Evolutionary conservation across 2,113 vertebrate species (phyloP).

Genomic region (Xenus cinereus): DNA sequence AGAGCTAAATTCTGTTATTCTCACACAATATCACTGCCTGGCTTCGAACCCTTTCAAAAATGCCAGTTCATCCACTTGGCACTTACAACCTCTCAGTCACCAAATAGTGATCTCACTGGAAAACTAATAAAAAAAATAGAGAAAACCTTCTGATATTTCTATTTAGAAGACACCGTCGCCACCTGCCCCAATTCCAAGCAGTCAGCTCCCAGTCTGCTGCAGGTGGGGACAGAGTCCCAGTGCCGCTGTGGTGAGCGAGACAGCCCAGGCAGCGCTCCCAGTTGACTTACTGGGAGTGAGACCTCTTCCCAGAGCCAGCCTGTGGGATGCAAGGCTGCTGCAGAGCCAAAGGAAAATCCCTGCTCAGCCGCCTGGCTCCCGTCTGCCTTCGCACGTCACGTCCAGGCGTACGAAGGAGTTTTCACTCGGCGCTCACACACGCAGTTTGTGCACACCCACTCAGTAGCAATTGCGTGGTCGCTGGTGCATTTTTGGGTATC

Average conservation of each 20-base stretch:
- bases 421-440: background rate
- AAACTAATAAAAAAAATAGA: background rate
- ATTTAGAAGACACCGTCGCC: background rate
- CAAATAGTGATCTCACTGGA: background rate
- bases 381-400: background rate
- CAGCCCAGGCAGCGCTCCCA: background rate
- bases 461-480: background rate
- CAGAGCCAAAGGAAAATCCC: background rate
- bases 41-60: background rate
- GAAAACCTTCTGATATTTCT: background rate
- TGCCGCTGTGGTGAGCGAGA: background rate
- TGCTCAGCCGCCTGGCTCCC: background rate
- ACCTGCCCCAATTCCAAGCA: background rate
- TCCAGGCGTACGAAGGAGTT: background rate
- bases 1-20: background rate
- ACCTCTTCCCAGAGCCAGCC: background rate
- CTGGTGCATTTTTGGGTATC: slow-evolving; percentile 17
- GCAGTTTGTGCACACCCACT: background rate
- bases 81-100: background rate
- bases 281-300: background rate
- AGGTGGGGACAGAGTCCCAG: background rate
- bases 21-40: background rate
- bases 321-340: background rate
- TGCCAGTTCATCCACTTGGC: background rate
- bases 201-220: background rate